These are phyloP conservation scores for Scelioninae gen. 1 DNA, from an alignment of 2,888 invertebrate species.

Conservation along the genomic window DNA sequence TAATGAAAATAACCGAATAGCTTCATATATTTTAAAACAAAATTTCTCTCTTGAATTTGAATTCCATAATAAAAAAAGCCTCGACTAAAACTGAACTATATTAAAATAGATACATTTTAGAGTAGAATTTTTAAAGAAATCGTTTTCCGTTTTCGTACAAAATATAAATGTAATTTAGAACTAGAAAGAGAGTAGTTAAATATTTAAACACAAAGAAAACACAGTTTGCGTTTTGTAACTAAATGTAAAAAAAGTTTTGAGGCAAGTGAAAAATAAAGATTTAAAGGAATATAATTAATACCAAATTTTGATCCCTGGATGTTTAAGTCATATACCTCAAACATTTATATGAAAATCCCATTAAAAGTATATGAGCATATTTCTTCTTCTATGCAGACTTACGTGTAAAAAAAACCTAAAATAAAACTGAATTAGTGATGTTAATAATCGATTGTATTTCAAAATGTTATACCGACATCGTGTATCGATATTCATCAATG, in stretches of 20 bases:
- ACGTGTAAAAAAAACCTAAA: conserved; percentile 42
- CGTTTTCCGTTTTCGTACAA: conserved; percentile 7
- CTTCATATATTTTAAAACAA: conserved; percentile 20
- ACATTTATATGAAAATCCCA: conserved; percentile 35
- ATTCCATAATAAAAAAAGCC: conserved; percentile 32
- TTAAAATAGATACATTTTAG: conserved; percentile 7
- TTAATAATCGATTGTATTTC: conserved; percentile 71
- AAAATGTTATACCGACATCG: conserved; percentile 65
- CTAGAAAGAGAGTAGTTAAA: conserved; percentile 5
- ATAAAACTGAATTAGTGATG: conserved; percentile 56
- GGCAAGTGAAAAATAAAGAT: conserved; percentile 5
- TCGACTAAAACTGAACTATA: conserved; percentile 17
- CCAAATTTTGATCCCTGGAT: conserved; percentile 13
- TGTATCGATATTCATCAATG: conserved; percentile 62
- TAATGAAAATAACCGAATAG: conserved; percentile 4
- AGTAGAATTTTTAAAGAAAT: not conserved
- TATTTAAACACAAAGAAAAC: too few species aligned
- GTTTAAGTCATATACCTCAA: conserved; percentile 33
- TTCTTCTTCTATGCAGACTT: conserved; percentile 55
- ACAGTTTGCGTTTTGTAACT: too few species aligned
- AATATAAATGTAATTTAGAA: conserved; percentile 11
- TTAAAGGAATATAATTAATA: too few species aligned
- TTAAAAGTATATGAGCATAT: conserved; percentile 25
- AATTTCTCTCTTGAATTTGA: conserved; percentile 13
- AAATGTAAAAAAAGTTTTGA: not conserved